phyloP scores from a whole-genome alignment of 2,888 invertebrate species.

The Ptychoptera contaminata region DNA sequence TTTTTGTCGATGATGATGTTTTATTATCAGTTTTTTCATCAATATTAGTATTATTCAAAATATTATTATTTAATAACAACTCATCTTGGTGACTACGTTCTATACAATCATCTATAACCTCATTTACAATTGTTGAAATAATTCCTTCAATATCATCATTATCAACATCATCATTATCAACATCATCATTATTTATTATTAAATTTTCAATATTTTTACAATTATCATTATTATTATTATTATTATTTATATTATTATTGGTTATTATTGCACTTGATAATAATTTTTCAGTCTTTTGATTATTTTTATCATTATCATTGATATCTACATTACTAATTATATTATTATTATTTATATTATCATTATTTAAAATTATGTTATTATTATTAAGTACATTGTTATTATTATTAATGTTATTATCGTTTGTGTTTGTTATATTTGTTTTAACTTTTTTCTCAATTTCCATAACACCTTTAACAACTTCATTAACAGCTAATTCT shows the following conservation, averaged over 20 bases:
- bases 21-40: constrained; percentile 8
- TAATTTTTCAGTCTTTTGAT: constrained; percentile 27
- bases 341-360: constrained; percentile 18
- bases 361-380: constrained; percentile 16
- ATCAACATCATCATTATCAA: constrained; percentile 13
- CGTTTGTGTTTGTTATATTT: not conserved
- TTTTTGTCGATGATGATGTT: constrained; percentile 11
- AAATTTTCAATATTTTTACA: constrained; percentile 15
- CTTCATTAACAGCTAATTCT: constrained; percentile 35
- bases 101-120: constrained; percentile 22
- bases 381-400: constrained; percentile 5
- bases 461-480: constrained; percentile 34
- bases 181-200: constrained; percentile 2
- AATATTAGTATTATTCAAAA: not conserved
- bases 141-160: constrained; percentile 14
- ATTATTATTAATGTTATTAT: constrained; percentile 3
- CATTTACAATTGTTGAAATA: constrained; percentile 24
- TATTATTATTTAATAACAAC: constrained; percentile 5
- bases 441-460: constrained; percentile 18
- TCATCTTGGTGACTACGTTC: constrained; percentile 10
- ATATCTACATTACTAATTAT: constrained; percentile 14
- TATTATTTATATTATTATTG: too few species aligned
- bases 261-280: constrained; percentile 20
- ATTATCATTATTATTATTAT: constrained; percentile 9
- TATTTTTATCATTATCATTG: constrained; percentile 8